phyloP scores from a whole-genome alignment of 2,888 invertebrate genomes.

The Phragmatobia fuliginosa region DNA sequence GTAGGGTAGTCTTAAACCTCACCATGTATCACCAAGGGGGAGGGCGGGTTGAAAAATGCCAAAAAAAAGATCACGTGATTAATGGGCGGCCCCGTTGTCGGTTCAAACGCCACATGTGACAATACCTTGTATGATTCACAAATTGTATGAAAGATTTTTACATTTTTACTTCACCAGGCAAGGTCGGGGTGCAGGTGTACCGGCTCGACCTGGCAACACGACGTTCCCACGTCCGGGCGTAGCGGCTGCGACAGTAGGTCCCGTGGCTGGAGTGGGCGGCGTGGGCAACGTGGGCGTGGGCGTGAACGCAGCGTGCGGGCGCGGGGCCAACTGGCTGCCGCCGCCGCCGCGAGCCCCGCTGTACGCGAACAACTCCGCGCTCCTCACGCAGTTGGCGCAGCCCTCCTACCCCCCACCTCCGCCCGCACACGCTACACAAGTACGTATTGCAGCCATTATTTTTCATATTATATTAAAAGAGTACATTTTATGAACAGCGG shows the following conservation, averaged over 20 bases:
- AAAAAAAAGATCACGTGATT: too few species aligned
- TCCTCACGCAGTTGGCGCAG: constrained; percentile 88
- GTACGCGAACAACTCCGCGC: constrained; percentile 81
- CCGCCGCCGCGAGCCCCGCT: constrained; percentile 71
- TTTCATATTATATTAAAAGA: too few species aligned
- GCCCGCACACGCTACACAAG: constrained; percentile 58
- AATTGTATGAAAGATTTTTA: too few species aligned
- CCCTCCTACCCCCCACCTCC: constrained; percentile 86
- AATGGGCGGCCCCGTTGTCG: too few species aligned
- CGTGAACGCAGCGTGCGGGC: constrained; percentile 47
- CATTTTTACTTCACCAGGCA: constrained; percentile 47
- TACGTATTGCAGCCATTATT: constrained; percentile 6
- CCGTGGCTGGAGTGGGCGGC: constrained; percentile 51
- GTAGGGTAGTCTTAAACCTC: too few species aligned
- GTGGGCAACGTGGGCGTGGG: constrained; percentile 35
- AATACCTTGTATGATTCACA: too few species aligned
- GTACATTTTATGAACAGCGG: too few species aligned
- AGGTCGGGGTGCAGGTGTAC: constrained; percentile 56
- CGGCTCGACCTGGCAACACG: constrained; percentile 28
- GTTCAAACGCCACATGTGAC: too few species aligned
- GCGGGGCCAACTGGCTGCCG: constrained; percentile 63
- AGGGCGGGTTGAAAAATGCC: too few species aligned
- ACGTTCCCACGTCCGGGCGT: constrained; percentile 21
- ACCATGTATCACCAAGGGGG: too few species aligned
- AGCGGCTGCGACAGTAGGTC: constrained; percentile 34